Percentiles rank a stretch among this genome's conserved stretches.
Conservation (phyloP, 2,888 invertebrate genomes). For the Alsophila aescularia region DNA sequence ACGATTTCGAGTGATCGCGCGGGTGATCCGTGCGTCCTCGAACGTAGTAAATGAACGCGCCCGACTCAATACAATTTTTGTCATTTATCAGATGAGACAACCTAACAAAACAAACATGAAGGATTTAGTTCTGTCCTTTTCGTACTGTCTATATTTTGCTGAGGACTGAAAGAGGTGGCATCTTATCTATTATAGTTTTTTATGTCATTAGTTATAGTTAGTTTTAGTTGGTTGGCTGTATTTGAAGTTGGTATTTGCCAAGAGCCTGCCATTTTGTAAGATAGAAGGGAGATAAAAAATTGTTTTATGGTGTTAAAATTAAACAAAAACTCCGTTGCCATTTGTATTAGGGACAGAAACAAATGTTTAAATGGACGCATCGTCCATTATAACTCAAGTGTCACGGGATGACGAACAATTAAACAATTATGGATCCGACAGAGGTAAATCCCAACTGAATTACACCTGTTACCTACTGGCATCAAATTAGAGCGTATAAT, state of each 20-base stretch:
- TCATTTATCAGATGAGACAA: slow-evolving; percentile 64
- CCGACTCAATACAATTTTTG: slow-evolving; percentile 46
- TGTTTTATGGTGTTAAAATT: slow-evolving; percentile 84
- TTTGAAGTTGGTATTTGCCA: slow-evolving; percentile 78
- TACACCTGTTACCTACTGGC: slow-evolving; percentile 83
- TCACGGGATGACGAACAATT: slow-evolving; percentile 98
- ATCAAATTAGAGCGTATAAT: slow-evolving; percentile 80
- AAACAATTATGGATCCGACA: slow-evolving; percentile 95
- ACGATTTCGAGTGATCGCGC: too few relatives aligned
- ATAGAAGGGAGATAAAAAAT: slow-evolving; percentile 85
- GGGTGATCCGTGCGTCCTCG: too few relatives aligned
- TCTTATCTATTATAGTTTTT: slow-evolving; percentile 43
- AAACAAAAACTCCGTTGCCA: slow-evolving; percentile 78
- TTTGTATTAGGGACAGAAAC: slow-evolving; percentile 80
- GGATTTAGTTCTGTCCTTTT: slow-evolving; percentile 46
- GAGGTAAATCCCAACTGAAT: slow-evolving; percentile 89
- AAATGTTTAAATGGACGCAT: slow-evolving; percentile 95
- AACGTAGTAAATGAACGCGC: too few relatives aligned
- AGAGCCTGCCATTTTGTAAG: slow-evolving; percentile 85
- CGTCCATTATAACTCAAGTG: slow-evolving; percentile 99
- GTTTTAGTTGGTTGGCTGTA: slow-evolving; percentile 61
- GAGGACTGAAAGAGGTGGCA: slow-evolving; percentile 47
- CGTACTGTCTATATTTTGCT: slow-evolving; percentile 5
- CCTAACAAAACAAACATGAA: slow-evolving; percentile 46
- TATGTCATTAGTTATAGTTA: slow-evolving; percentile 28